Percentiles rank a stretch among this genome's conserved stretches.
Evolutionary conservation across 2,113 vertebrate genomes (phyloP).

Genomic region (Zootoca vivipara): DNA sequence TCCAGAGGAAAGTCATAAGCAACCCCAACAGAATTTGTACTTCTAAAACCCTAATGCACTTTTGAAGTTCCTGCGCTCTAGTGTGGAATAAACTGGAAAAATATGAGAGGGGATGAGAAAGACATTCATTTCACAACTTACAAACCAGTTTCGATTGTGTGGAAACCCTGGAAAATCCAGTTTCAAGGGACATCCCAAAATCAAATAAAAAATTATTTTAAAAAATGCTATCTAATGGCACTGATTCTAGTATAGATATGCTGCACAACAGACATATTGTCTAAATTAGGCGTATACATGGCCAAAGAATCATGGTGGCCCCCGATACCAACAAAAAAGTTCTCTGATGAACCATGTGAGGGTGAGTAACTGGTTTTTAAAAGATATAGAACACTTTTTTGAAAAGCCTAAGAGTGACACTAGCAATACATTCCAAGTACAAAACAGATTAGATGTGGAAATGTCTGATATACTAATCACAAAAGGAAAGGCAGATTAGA

Average conservation of each 20-base stretch:
- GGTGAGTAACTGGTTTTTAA: not conserved
- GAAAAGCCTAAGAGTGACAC: not conserved
- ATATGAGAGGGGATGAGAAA: not conserved
- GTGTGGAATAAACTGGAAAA: not conserved
- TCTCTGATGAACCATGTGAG: not conserved
- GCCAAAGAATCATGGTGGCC: not conserved
- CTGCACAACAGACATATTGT: not conserved
- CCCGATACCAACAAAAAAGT: not conserved
- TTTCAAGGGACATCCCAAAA: not conserved
- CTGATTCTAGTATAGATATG: not conserved
- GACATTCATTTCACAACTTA: not conserved
- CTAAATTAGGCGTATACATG: not conserved
- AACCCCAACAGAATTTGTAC: not conserved
- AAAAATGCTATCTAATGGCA: not conserved
- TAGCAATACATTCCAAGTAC: not conserved
- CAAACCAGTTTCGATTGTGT: not conserved
- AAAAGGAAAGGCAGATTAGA: not conserved
- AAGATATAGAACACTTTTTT: not conserved
- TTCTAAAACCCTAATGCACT: not conserved
- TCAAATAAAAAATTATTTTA: not conserved
- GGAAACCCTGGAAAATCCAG: not conserved
- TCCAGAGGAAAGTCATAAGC: not conserved
- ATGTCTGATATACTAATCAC: too few species aligned
- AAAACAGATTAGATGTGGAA: too few species aligned
- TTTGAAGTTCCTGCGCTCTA: conserved; percentile 4